Conservation (phyloP, 2,113 vertebrate species). For the Oreochromis spilurus region DNA sequence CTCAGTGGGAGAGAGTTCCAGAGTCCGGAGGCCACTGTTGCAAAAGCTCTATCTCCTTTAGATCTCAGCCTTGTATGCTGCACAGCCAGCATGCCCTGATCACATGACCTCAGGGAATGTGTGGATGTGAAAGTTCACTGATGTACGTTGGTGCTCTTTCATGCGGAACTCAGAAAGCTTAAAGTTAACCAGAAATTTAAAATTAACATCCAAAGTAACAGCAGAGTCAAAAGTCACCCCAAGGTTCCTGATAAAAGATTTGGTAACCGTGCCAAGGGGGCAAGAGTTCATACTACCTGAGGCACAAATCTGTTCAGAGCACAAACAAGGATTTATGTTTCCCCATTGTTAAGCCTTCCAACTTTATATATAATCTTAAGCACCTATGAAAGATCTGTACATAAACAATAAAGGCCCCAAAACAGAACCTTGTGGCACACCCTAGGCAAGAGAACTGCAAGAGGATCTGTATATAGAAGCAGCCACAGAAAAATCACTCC, state of each 20-base stretch:
- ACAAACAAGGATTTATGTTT: not conserved
- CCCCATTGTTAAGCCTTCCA: not conserved
- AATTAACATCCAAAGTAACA: not conserved
- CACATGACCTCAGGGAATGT: not conserved
- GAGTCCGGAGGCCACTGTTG: not conserved
- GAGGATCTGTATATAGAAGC: not conserved
- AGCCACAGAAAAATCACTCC: not conserved
- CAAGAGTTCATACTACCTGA: not conserved
- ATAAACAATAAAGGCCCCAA: not conserved
- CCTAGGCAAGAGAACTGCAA: not conserved
- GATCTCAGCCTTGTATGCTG: not conserved
- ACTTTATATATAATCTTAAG: not conserved
- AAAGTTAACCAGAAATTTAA: not conserved
- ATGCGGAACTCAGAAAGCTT: not conserved
- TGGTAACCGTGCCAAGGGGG: rapidly evolving
- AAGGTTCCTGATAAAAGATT: not conserved
- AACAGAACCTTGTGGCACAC: not conserved
- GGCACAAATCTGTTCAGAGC: not conserved
- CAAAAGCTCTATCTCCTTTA: not conserved
- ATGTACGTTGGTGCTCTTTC: not conserved
- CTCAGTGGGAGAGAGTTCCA: not conserved
- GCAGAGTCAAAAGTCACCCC: not conserved
- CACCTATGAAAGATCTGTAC: not conserved
- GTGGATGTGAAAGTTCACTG: not conserved
- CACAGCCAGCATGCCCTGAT: not conserved